Conservation (phyloP, 2,888 invertebrate species). For the Drosophila borborema region DNA sequence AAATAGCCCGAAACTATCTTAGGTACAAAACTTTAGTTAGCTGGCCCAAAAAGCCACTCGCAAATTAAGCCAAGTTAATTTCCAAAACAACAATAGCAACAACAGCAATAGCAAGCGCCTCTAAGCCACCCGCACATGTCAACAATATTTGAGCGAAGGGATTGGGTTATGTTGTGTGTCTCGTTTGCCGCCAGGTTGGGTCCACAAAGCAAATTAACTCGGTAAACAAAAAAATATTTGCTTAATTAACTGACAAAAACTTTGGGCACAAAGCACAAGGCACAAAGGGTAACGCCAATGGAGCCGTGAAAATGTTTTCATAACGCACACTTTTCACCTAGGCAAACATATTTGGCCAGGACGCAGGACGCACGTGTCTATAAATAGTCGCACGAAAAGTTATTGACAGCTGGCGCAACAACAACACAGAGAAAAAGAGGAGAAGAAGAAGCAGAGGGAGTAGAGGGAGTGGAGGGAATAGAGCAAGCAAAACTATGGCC, state of each 20-base stretch:
- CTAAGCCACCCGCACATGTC: conserved; percentile 63
- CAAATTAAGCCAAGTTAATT: conserved; percentile 64
- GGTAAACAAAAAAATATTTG: conserved; percentile 73
- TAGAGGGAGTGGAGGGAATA: not conserved
- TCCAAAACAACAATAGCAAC: conserved; percentile 25
- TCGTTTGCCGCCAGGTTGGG: conserved; percentile 14
- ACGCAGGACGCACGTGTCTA: conserved; percentile 48
- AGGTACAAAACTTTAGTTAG: conserved; percentile 3
- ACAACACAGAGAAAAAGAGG: not conserved
- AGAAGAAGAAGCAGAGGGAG: not conserved
- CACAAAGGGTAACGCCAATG: conserved; percentile 38
- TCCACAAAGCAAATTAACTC: conserved; percentile 65
- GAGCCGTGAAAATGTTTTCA: conserved; percentile 63
- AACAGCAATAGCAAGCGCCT: not conserved
- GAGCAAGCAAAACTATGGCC: not conserved
- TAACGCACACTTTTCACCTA: conserved; percentile 70
- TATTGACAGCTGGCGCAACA: conserved; percentile 51
- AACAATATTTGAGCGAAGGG: conserved; percentile 36
- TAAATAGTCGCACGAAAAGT: conserved; percentile 34
- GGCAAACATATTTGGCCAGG: conserved; percentile 24
- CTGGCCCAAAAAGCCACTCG: conserved; percentile 40
- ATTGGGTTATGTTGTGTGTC: conserved; percentile 25
- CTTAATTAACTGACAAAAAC: conserved; percentile 79
- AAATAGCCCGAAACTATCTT: conserved; percentile 30
- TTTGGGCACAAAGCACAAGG: conserved; percentile 55